Conservation (phyloP, 2,113 vertebrate genomes). For the Heterotilapia buettikoferi region DNA sequence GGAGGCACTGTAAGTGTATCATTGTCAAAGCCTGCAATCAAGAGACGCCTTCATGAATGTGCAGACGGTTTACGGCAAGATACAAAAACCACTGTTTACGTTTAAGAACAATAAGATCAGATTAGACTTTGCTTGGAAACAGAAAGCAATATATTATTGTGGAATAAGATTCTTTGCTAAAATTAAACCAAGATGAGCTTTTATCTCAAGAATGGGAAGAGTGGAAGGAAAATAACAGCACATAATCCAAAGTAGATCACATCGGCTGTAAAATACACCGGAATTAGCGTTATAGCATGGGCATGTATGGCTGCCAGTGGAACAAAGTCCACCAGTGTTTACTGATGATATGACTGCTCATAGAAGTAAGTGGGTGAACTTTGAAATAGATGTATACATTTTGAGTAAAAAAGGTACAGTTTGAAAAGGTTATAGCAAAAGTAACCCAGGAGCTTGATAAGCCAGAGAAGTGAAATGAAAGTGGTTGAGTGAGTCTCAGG, state of each 20-base stretch:
- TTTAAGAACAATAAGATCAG: background rate
- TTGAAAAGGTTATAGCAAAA: background rate
- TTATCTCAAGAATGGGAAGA: background rate
- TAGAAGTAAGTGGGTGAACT: background rate
- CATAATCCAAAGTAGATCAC: background rate
- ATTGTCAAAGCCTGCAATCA: background rate
- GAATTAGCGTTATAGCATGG: background rate
- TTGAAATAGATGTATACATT: background rate
- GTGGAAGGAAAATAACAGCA: background rate
- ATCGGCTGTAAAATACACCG: background rate
- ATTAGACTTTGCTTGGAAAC: background rate
- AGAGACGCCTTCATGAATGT: background rate
- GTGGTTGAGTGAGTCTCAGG: background rate
- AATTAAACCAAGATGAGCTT: background rate
- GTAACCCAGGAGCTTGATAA: background rate
- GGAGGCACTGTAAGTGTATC: background rate
- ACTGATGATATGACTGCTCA: background rate
- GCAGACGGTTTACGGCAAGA: background rate
- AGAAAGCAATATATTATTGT: background rate
- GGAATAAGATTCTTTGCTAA: background rate
- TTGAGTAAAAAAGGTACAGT: background rate
- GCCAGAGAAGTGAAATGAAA: background rate
- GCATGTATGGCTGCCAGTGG: background rate
- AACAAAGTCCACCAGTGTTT: background rate
- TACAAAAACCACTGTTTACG: background rate